These are phyloP conservation scores for Araneus ventricosus DNA, from an alignment of 1,140 invertebrate species.

Conservation along the genomic window DNA sequence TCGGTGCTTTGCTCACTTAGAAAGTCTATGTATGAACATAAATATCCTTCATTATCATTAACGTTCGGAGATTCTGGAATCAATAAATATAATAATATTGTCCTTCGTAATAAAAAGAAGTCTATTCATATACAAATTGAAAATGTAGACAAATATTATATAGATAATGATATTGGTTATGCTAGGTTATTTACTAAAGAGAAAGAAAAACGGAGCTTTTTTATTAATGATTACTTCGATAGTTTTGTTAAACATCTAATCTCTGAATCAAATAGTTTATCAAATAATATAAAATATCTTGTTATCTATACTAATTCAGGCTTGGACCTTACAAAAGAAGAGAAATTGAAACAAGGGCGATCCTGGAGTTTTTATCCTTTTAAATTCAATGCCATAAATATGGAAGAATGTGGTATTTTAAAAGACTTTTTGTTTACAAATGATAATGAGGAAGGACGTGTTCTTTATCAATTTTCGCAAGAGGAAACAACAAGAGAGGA, in stretches of 20 bases:
- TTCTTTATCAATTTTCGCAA: slow-evolving; percentile 57
- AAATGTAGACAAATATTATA: too few relatives aligned
- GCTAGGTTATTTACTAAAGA: slow-evolving; percentile 61
- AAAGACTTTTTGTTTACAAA: slow-evolving; percentile 60
- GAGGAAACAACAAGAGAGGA: slow-evolving; percentile 60
- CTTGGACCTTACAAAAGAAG: slow-evolving; percentile 48
- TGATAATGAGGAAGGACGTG: not conserved
- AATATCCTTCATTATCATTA: too few relatives aligned
- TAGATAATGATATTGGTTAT: too few relatives aligned
- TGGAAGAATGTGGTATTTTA: slow-evolving; percentile 52
- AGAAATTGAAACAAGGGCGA: slow-evolving; percentile 46
- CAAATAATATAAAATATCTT: too few relatives aligned
- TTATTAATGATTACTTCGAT: slow-evolving; percentile 64
- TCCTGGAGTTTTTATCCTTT: slow-evolving; percentile 63
- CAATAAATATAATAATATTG: slow-evolving; percentile 47
- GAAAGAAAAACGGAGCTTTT: slow-evolving; percentile 40
- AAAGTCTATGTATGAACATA: slow-evolving; percentile 62
- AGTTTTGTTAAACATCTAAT: too few relatives aligned
- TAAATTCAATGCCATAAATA: slow-evolving; percentile 47
- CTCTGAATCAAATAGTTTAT: too few relatives aligned
- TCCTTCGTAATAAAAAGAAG: slow-evolving; percentile 44
- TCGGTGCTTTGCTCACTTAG: slow-evolving; percentile 64
- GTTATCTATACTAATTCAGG: slow-evolving; percentile 49
- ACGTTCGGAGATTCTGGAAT: slow-evolving; percentile 51
- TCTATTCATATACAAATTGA: slow-evolving; percentile 55